Evolutionary conservation across 2,113 vertebrate species (phyloP), one percentile per base, ranked within the genome.

Genomic region (Deroptyus accipitrinus): DNA sequence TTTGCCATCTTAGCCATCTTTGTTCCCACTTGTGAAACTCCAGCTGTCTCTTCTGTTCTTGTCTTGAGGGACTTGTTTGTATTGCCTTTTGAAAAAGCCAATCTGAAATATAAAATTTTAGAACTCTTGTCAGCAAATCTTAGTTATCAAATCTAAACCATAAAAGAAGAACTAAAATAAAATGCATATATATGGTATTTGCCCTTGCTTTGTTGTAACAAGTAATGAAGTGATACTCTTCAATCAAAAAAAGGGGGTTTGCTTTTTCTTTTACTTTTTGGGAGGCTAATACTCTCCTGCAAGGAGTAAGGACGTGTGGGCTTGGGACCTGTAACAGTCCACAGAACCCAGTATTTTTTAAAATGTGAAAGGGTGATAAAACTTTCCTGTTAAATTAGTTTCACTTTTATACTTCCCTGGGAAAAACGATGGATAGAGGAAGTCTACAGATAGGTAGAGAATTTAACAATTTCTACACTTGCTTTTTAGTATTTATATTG

Each of bases 11-110:
- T 93, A 92, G 61, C 95, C 92, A 75, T 97, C 98, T 77, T 99
- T 93, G 44, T 96, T 86, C 69, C 97, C 98, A 44, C 97, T 98
- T 92, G 99, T 97, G 31, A 99, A 99, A 95, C 98, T 99, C 99
- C 99, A 99, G 94, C 99, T 99, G 86, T 98, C 97, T 96, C 98
- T 98, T 79, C 93, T 97, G n/a, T 98, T 97, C 68, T 95, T 92
- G 63, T 99, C 98, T 96, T 98, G 96, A 74, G 97, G 61, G 62
- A 98, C 93, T 24, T 96, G 90, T 95, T 98, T 98, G 70, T 98
- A 98, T n/a, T 97, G 97, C 94, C 99, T 98, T 98, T 99, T 98
- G 90, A 99, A 99, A 98, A 99, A 99, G 54, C 99, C 99, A 67
- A 97, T 95, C 99, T 99, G 98, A 82, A 98, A 97, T 51, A 96